A percentile compares a stretch with the other conserved stretches of the same genome.
These are phyloP conservation scores for Belonocnema kinseyi DNA, from an alignment of 1,140 invertebrate genomes.

Conservation along the genomic window DNA sequence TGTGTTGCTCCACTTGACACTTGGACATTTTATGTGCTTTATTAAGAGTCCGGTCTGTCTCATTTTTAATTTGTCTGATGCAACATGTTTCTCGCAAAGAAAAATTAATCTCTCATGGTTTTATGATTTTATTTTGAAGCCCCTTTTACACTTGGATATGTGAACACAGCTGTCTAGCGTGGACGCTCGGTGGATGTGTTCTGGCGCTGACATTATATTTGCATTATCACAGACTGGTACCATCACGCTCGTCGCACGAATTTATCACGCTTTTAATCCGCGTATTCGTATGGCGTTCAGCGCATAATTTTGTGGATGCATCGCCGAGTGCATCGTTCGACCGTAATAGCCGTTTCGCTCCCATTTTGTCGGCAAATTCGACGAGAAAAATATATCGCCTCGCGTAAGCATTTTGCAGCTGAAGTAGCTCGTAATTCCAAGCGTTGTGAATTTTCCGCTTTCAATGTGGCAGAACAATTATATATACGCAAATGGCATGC, in stretches of 20 bases:
- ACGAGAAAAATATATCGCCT: constrained; percentile 4
- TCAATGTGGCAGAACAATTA: background rate
- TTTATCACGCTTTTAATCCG: constrained; percentile 54
- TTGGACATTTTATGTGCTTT: too few relatives aligned
- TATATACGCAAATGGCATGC: background rate
- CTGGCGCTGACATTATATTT: constrained; percentile 49
- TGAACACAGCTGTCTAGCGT: too few relatives aligned
- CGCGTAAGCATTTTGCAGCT: constrained; percentile 5
- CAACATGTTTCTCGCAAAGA: too few relatives aligned
- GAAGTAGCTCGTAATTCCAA: constrained; percentile 15
- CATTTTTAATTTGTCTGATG: too few relatives aligned
- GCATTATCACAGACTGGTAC: constrained; percentile 49
- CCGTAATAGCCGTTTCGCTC: constrained; percentile 12
- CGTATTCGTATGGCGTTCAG: background rate
- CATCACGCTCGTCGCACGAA: constrained; percentile 46
- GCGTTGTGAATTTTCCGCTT: constrained; percentile 18
- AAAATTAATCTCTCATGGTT: too few relatives aligned
- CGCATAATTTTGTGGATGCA: constrained; percentile 15
- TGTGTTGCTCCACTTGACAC: too few relatives aligned
- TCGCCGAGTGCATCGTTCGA: constrained; percentile 8
- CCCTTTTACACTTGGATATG: too few relatives aligned
- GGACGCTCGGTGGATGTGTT: background rate
- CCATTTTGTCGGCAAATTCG: constrained; percentile 1
- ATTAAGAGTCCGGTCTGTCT: too few relatives aligned
- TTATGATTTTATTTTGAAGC: too few relatives aligned